Evolutionary conservation across 2,888 invertebrate genomes (phyloP).

Genomic region (Stenolophus ochropezus): DNA sequence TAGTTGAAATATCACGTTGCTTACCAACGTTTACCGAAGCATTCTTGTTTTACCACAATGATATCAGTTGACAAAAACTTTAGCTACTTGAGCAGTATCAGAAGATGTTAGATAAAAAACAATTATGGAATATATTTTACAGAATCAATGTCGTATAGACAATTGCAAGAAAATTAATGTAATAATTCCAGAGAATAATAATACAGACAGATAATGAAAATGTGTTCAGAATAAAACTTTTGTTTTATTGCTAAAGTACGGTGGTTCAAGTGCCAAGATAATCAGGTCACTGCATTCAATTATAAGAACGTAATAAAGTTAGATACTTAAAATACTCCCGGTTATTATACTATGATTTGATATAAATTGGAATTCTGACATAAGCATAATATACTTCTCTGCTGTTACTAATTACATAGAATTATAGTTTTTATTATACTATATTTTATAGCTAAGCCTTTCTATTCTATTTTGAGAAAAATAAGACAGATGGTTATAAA

Average conservation of each 20-base stretch:
- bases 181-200: background rate
- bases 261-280: background rate
- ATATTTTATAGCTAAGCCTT: too few species aligned
- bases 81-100: too few species aligned
- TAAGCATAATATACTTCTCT: background rate
- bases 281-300: background rate
- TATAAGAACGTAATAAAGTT: background rate
- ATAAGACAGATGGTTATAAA: too few species aligned
- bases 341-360: background rate
- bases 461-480: too few species aligned
- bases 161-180: background rate
- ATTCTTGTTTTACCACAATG: too few species aligned
- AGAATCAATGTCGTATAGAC: too few species aligned
- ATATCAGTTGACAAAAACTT: too few species aligned
- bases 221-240: background rate
- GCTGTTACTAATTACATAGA: background rate
- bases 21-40: too few species aligned
- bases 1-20: too few species aligned
- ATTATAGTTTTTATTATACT: too few species aligned
- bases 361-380: background rate
- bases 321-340: background rate
- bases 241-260: background rate
- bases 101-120: too few species aligned
- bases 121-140: too few species aligned
- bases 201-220: background rate